Evolutionary conservation across 1,140 invertebrate species (phyloP), one percentile per base, ranked within the genome.

Genomic region (Drosophila oshimai): DNA sequence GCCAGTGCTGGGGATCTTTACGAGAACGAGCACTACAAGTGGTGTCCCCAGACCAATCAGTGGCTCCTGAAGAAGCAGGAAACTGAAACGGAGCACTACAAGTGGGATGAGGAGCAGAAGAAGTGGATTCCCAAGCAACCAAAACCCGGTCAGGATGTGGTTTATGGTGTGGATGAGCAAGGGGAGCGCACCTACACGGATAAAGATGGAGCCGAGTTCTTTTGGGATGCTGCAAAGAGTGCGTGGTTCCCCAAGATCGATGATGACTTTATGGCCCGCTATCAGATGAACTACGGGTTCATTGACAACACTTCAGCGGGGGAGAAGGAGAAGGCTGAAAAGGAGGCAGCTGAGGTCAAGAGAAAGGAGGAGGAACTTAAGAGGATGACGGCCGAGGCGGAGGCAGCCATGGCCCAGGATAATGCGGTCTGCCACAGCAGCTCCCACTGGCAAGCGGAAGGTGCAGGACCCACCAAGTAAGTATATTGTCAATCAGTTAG

Each of bases 171-270:
- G 10, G 95, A 94, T 91, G 95, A 96, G 91, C 93, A 95, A 89
- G 94, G 96, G 73, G 94, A 94, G 28, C 95, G 95, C 72, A 95
- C 94, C 4, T 98, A 97, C 71, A 96, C 94, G 10, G 98, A 99
- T 91, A 92, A 95, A 58, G 98, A 99, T 94, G 97, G 97, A 3
- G 95, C 95, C 6, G 94, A 95, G 50, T 98, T 95, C 91, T 95
- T 99, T 89, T 99, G 97, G 97, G 97, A 99, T 92, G 92, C 92
- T 44, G 93, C 94, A 28, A 98, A 97, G 91, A 95, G 94, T 78
- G 98, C 97, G 4, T 99, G 98, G 97, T 97, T 99, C 93, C 98
- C 98, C 15, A 98, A 98, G 94, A 94, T 99, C 55, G 97, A 99
- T 93, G 97, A 99, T 86, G 97, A 99, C 74, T 99, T 99, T 88